These are phyloP conservation scores for Rambutsinella grinnellia DNA, from an alignment of 2,888 invertebrate genomes.

Conservation along the genomic window DNA sequence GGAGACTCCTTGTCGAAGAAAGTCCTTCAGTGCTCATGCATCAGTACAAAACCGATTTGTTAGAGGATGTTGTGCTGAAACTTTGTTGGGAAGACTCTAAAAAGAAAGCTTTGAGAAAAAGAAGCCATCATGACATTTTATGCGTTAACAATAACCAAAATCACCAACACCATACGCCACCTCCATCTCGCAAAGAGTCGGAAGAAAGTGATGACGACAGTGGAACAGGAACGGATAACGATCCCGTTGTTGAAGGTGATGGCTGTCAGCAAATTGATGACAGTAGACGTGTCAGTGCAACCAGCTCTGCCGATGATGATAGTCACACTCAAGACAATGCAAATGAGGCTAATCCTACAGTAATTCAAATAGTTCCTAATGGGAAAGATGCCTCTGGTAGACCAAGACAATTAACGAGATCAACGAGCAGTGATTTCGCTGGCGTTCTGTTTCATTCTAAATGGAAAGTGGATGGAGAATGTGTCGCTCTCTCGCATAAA, in stretches of 20 bases:
- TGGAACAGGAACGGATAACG: conserved; percentile 16
- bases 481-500: background rate
- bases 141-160: background rate
- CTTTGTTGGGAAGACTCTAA: conserved; percentile 28
- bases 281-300: background rate
- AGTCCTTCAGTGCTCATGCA: conserved; percentile 38
- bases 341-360: background rate
- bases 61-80: conserved; percentile 55
- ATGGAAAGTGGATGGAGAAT: conserved; percentile 33
- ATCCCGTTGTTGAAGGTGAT: background rate
- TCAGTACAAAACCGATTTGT: conserved; percentile 32
- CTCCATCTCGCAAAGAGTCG: background rate
- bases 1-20: conserved; percentile 48
- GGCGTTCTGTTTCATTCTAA: conserved; percentile 31
- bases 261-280: background rate
- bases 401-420: conserved; percentile 2
- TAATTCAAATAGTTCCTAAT: background rate
- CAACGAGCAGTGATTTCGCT: conserved; percentile 18
- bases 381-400: background rate
- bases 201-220: conserved; percentile 22
- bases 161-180: background rate
- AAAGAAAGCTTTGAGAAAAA: background rate
- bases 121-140: background rate
- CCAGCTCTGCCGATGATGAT: background rate
- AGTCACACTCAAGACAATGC: background rate